phyloP scores from a whole-genome alignment of 2,113 vertebrate species.

The Nymphicus hollandicus region DNA sequence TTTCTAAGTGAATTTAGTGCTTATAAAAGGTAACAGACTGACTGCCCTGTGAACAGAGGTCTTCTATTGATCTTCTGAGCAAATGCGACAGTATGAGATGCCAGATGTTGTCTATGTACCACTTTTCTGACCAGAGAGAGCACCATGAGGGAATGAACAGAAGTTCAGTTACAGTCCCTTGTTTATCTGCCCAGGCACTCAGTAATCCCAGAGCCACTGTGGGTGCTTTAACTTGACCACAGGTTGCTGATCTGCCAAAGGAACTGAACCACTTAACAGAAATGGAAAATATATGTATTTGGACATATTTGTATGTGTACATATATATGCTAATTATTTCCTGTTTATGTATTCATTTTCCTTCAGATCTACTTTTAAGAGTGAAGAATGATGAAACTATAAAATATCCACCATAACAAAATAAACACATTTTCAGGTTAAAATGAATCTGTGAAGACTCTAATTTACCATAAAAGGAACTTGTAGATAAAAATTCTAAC shows the following conservation, averaged over 20 bases:
- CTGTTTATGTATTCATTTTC: neutral
- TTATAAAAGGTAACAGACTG: neutral
- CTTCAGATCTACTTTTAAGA: neutral
- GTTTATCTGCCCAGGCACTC: neutral
- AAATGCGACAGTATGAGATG: neutral
- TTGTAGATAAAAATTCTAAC: neutral
- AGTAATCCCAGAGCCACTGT: no score
- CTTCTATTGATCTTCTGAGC: neutral
- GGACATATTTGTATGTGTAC: neutral
- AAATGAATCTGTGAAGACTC: neutral
- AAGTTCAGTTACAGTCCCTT: neutral
- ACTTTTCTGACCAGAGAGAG: neutral
- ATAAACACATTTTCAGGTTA: neutral
- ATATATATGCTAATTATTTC: neutral
- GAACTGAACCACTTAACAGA: neutral
- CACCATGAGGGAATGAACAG: neutral
- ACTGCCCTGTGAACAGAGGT: neutral
- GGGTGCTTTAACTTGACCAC: neutral
- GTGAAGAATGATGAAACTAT: neutral
- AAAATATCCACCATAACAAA: neutral
- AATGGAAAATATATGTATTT: neutral
- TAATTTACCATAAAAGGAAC: neutral
- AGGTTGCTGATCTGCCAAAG: neutral
- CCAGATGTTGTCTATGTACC: neutral
- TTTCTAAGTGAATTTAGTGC: constrained; percentile 13